Evolutionary conservation across 2,113 vertebrate genomes (phyloP).

Genomic region (Danionella cerebrum): DNA sequence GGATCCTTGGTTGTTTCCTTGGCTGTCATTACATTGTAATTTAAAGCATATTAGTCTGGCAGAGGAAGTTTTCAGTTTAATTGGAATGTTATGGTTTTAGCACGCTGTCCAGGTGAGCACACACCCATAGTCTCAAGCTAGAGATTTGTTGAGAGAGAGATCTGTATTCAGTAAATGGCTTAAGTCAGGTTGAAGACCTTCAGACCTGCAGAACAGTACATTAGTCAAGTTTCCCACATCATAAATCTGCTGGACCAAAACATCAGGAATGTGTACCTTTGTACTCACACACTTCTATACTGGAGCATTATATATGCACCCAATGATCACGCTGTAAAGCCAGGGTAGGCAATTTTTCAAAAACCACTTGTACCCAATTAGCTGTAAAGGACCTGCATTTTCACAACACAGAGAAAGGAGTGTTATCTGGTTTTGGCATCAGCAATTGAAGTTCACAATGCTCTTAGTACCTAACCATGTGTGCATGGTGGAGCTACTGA

Average conservation of each 20-base stretch:
- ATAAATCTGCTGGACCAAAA: constrained; percentile 43
- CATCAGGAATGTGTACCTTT: constrained; percentile 38
- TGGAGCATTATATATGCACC: neutral
- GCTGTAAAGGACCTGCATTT: no score
- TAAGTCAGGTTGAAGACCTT: constrained; percentile 34
- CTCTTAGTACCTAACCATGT: no score
- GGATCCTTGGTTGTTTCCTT: neutral
- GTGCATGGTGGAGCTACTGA: no score
- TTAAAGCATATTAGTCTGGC: neutral
- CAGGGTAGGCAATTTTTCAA: no score
- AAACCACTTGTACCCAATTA: no score
- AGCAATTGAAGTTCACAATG: no score
- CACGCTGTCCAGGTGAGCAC: constrained; percentile 24
- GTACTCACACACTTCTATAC: neutral
- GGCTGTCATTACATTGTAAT: neutral
- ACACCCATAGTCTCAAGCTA: constrained; percentile 29
- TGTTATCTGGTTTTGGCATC: no score
- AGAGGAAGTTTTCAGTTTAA: neutral
- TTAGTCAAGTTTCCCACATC: constrained; percentile 43
- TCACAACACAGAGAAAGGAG: no score
- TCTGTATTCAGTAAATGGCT: constrained; percentile 32
- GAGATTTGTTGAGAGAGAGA: constrained; percentile 24
- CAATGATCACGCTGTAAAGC: neutral
- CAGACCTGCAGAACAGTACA: constrained; percentile 35
- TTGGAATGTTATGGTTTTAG: neutral